Evolutionary conservation across 2,113 vertebrate species (phyloP), one percentile per base, ranked within the genome.

Genomic region (Colius striatus): DNA sequence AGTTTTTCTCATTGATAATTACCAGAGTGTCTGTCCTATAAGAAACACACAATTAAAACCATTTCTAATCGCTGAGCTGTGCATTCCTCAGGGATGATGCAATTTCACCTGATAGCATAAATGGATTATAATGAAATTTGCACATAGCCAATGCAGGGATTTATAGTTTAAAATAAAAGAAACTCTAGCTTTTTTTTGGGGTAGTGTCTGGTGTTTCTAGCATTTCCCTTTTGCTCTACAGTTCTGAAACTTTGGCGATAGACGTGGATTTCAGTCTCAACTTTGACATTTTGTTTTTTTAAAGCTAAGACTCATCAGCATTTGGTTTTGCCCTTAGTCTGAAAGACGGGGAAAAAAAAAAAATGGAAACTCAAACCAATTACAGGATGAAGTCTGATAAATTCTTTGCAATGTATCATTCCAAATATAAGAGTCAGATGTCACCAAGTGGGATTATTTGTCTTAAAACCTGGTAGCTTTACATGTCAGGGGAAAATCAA

Each of bases 321-420:
- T 77, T 96, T 95, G 63, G 27, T 85, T 96, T 96, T 96, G 54
- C 50, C 9, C 61, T 15, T 32, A 65, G 76, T 60, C 61, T 84
- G 50, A 55, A 73, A 94, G 68, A n/a, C 78, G 62, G 12, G 38
- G 70, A 50, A 55, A 34, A 23, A 38, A 32, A 65, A 76, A 94
- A 79, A 76, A 94, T 53, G 17, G 9, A 89, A 87, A 78, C 60
- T 18, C 81, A 90, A 83, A 60, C 26, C 30, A 73, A 92, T 87
- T 89, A 75, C 53, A 89, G 83, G 67, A 85, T 53, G 16, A 93
- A 76, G 54, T 68, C 80, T 70, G 54, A 60, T 79, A 66, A 94
- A 87, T 96, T 80, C 91, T 87, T 95, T 94, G 61, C 67, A 36
- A 65, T 77, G 73, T 90, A 83, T 96, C 54, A 83, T 91, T 97